Conservation (phyloP, 2,113 vertebrate genomes). For the Microtus montanus region DNA sequence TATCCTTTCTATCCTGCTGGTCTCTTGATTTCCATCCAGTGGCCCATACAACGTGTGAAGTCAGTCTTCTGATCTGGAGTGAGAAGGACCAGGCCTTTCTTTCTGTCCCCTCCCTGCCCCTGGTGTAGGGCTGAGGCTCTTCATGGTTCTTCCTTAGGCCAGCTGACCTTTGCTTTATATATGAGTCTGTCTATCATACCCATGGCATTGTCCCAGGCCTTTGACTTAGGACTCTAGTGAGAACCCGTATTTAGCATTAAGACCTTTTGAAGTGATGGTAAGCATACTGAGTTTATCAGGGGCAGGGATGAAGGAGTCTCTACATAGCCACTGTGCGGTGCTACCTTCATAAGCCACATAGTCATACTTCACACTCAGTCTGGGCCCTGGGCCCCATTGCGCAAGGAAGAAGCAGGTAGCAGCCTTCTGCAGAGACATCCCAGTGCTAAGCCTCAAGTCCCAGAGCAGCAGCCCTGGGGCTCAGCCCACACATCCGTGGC, state of each 20-base stretch:
- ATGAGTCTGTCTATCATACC: background rate
- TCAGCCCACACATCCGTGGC: background rate
- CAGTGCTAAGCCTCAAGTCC: background rate
- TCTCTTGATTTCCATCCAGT: background rate
- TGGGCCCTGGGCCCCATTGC: background rate
- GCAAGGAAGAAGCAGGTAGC: background rate
- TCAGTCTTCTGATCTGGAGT: background rate
- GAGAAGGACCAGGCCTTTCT: background rate
- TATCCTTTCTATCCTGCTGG: background rate
- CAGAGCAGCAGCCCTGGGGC: background rate
- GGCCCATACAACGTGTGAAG: too few relatives aligned
- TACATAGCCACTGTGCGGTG: background rate
- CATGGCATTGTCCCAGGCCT: rapidly evolving
- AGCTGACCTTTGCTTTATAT: background rate
- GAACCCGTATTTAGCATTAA: background rate
- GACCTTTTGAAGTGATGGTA: background rate
- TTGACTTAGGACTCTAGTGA: background rate
- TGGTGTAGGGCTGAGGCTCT: too few relatives aligned
- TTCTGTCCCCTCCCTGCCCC: background rate
- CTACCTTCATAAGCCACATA: background rate
- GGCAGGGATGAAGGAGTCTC: too few relatives aligned
- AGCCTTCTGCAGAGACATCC: background rate
- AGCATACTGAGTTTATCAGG: too few relatives aligned
- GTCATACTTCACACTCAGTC: background rate
- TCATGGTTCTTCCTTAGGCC: background rate